phyloP scores from a whole-genome alignment of 2,113 vertebrate genomes.

The Bostrychus sinensis region DNA sequence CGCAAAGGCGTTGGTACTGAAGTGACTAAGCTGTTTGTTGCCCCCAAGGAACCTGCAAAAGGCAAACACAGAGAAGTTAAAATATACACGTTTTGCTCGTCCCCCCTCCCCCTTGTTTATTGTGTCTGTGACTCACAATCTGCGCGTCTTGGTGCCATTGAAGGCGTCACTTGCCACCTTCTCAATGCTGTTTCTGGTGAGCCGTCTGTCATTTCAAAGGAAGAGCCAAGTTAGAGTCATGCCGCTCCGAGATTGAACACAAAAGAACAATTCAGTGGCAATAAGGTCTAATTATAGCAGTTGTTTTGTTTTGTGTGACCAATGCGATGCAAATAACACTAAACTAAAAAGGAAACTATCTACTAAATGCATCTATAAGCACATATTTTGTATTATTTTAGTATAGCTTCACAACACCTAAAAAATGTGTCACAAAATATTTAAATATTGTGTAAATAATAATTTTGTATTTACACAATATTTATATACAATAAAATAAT shows the following conservation, averaged over 20 bases:
- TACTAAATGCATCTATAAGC: too few species aligned
- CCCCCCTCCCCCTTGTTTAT: neutral
- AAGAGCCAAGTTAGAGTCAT: conserved; percentile 56
- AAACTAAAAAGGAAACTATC: too few species aligned
- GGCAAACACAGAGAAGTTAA: conserved; percentile 8
- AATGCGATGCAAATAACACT: neutral
- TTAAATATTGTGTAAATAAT: too few species aligned
- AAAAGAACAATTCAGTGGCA: conserved; percentile 24
- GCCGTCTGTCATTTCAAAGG: conserved; percentile 81
- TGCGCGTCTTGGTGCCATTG: conserved; percentile 89
- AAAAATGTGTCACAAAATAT: too few species aligned
- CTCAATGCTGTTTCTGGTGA: conserved; percentile 92
- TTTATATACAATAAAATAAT: too few species aligned
- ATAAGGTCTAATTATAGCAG: conserved; percentile 26
- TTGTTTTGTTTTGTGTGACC: conserved; percentile 30
- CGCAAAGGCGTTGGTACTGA: conserved; percentile 87
- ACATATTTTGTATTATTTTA: too few species aligned
- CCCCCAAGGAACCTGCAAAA: conserved; percentile 85
- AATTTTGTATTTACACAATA: too few species aligned
- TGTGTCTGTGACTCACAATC: conserved; percentile 83
- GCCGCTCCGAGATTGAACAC: conserved; percentile 31
- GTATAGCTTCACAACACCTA: too few species aligned
- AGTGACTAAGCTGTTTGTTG: conserved; percentile 86
- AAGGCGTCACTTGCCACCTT: conserved; percentile 91
- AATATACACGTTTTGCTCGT: conserved; percentile 9